Conservation (phyloP, 2,113 vertebrate species). For the Takifugu flavidus region DNA sequence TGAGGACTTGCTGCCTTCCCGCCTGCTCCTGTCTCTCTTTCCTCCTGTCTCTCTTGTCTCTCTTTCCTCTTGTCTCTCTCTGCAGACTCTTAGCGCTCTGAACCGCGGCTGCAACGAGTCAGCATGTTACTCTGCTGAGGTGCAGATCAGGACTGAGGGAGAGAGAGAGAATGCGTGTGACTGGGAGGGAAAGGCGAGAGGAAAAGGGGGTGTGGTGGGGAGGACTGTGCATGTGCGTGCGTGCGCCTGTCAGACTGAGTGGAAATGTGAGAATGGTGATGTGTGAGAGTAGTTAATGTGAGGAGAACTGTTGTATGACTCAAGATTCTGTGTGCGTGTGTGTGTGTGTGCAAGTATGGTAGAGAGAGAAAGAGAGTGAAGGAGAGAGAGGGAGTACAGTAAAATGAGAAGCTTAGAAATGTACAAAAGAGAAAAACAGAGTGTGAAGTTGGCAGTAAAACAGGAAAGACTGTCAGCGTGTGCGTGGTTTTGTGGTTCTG, state of each 20-base stretch:
- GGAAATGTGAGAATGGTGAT: slow-evolving; percentile 44
- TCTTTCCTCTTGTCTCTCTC: slow-evolving; percentile 13
- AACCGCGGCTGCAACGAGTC: slow-evolving; percentile 32
- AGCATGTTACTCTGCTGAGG: slow-evolving; percentile 58
- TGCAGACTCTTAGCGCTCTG: slow-evolving; percentile 26
- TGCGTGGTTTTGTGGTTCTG: slow-evolving; percentile 5
- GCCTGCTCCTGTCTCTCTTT: slow-evolving; percentile 7
- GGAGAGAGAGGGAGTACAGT: neutral
- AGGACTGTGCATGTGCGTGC: slow-evolving; percentile 27
- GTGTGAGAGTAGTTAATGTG: slow-evolving; percentile 38
- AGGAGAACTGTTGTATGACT: slow-evolving; percentile 30
- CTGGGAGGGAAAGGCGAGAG: slow-evolving; percentile 42
- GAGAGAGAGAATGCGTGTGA: slow-evolving; percentile 39
- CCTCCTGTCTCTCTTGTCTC: neutral
- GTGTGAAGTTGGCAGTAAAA: slow-evolving; percentile 35
- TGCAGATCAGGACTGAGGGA: slow-evolving; percentile 58
- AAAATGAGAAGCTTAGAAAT: slow-evolving; percentile 6
- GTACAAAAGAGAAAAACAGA: slow-evolving; percentile 26
- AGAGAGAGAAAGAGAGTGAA: slow-evolving; percentile 15
- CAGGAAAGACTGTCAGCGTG: slow-evolving; percentile 12
- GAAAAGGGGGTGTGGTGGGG: slow-evolving; percentile 43
- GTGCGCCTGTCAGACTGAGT: slow-evolving; percentile 20
- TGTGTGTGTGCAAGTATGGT: slow-evolving; percentile 16
- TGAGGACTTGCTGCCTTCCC: slow-evolving; percentile 3
- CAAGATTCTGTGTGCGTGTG: slow-evolving; percentile 15